Evolutionary conservation across 2,797 vertebrate genomes (phyloP), one percentile per base, ranked within the genome.

Genomic region (Muraenolepis orangiensis): DNA sequence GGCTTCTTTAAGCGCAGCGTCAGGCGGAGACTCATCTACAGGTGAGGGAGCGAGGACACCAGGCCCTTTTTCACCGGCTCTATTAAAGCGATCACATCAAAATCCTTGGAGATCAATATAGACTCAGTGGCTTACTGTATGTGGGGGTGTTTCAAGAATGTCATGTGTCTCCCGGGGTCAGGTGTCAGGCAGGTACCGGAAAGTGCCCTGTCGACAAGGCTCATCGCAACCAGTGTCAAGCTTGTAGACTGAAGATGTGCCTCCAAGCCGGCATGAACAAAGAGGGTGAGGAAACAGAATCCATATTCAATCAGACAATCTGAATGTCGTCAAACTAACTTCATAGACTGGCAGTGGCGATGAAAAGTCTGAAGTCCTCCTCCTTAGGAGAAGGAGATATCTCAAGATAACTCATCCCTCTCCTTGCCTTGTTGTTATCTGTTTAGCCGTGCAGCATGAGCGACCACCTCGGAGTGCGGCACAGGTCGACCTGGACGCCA

Each of bases 1-100:
- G 97, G 97, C 68, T 98, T 98, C 93, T 98, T 98, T 92, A 98
- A 98, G 80, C 94, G 97, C 75, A 98, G 97, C 0, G 96, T 98
- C 72, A 91, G 97, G 38, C 89, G 96, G 74, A 94, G 95, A 85
- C 95, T 98, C 77, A 95, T 97, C 82, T 98, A 98, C 91, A 95
- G 96, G 97, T 97, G 81, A 84, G 87, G 23, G 4, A 84, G 87
- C 8, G 4, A 32, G 0, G 51, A 69, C 6, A 3, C 67, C n/a
- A 31, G 28, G 32, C 23, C 4, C 51, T 57, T 5, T 66, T 31
- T 2, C 6, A 38, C 10, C 10, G 20, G 11, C 14, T 29, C 64
- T 66, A 26, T 34, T 34, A 34, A 34, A 38, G 5, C 4, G 36
- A 38, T 38, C 36, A 38, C 5, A 38, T 38, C 36, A 38, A 38